phyloP scores from a whole-genome alignment of 2,113 vertebrate genomes.

The Oryctolagus cuniculus region mOryCun1.1 NC_091453.1:102934501-102935000 shows the following conservation, averaged over 20 bases:
- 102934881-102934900: slow-evolving; percentile 1
- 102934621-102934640: background rate
- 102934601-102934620: slow-evolving; percentile 7
- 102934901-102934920: slow-evolving; percentile 37
- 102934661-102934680: slow-evolving; percentile 44
- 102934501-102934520: slow-evolving; percentile 32
- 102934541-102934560: slow-evolving; percentile 21
- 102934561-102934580: slow-evolving; percentile 62
- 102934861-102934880: slow-evolving; percentile 5
- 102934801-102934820: slow-evolving; percentile 20
- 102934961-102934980: slow-evolving; percentile 41
- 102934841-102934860: slow-evolving; percentile 18
- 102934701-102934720: background rate
- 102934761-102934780: slow-evolving; percentile 21
- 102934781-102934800: slow-evolving; percentile 30
- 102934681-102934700: slow-evolving; percentile 55
- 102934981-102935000: slow-evolving; percentile 52
- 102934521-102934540: slow-evolving; percentile 36
- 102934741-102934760: slow-evolving; percentile 38
- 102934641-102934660: slow-evolving; percentile 59
- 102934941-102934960: slow-evolving; percentile 54
- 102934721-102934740: slow-evolving; percentile 45
- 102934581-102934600: slow-evolving; percentile 52
- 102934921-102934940: background rate
- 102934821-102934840: slow-evolving; percentile 48